Base-by-base conservation (phyloP, 2,797 vertebrate genomes). In the Acrocephalus scirpaceus region DNA sequence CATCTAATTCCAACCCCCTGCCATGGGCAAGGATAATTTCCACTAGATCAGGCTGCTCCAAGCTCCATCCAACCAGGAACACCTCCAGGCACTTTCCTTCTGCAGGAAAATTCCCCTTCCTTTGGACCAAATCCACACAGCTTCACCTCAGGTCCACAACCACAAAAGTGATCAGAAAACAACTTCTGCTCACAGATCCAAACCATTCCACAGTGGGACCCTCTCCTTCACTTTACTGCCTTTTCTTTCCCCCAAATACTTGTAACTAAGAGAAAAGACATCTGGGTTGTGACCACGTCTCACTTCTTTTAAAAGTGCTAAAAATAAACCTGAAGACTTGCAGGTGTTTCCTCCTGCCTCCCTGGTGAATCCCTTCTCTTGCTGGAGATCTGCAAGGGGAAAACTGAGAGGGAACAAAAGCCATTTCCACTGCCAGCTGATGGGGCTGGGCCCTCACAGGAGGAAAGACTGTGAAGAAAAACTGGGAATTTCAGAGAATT, bases 81-180 rank as follows among this genome's bases (percentile, higher is more conserved):
- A 29, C 13, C 50, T 29, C 11, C 71, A 89, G 64, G 42, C 70
- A 48, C 19, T 36, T 54, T 32, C 10, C 21, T 56, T 3, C 75
- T 82, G 5, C 67, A 86, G 78, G 27, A 79, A 27, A 0, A 0
- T 3, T 36, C 16, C 45, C 58, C 3, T 9, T 34, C 30, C 75
- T 54, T 3, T 7, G 23, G 61, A 32, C 8, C 25, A 21, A 65
- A 86, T 1, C 26, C 29, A 20, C 56, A 16, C 1, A 3, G 60
- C 38, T 56, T 44, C 1, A 2, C 12, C 34, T 67, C 78, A 58
- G 38, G 5, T 7, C 36, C 69, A 29, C 0, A 0, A 22, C 32
- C 65, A 32, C 0, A 0, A 18, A 70, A 8, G 21, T 0, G 0
- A 32, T 5, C 11, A 2, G 7, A 27, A 42, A 73, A 48, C 8